Conservation (phyloP, 2,113 vertebrate species). For the Pantherophis guttatus region DNA sequence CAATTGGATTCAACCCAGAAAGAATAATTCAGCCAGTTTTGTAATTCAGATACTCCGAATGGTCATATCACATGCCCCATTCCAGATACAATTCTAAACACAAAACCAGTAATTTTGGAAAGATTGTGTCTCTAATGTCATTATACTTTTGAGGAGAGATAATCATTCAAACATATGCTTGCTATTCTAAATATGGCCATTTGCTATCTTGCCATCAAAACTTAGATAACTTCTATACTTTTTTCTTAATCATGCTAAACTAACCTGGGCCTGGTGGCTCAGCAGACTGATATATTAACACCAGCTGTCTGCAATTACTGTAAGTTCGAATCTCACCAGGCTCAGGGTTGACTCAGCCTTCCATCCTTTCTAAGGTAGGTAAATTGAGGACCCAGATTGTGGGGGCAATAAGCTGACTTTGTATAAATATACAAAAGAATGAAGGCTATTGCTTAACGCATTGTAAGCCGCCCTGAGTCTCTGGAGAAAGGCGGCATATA, state of each 20-base stretch:
- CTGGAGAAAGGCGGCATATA: no score
- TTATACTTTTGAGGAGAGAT: not conserved
- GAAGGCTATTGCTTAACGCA: no score
- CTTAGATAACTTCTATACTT: not conserved
- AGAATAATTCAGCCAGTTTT: not conserved
- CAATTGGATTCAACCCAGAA: not conserved
- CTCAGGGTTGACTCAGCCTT: no score
- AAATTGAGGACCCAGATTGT: no score
- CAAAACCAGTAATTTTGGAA: not conserved
- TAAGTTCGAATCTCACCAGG: no score
- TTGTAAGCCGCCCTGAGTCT: no score
- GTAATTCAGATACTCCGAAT: not conserved
- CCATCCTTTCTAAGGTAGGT: no score
- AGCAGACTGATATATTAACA: no score
- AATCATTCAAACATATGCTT: not conserved
- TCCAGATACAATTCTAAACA: not conserved
- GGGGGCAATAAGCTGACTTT: no score
- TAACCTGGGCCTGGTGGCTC: no score
- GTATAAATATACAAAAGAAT: no score
- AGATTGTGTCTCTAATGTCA: not conserved
- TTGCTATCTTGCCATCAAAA: not conserved
- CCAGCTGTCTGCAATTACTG: no score
- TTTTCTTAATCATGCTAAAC: not conserved
- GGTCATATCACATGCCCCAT: not conserved
- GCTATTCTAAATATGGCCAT: not conserved